phyloP scores from a whole-genome alignment of 2,113 vertebrate genomes.

The Engraulis encrasicolus region DNA sequence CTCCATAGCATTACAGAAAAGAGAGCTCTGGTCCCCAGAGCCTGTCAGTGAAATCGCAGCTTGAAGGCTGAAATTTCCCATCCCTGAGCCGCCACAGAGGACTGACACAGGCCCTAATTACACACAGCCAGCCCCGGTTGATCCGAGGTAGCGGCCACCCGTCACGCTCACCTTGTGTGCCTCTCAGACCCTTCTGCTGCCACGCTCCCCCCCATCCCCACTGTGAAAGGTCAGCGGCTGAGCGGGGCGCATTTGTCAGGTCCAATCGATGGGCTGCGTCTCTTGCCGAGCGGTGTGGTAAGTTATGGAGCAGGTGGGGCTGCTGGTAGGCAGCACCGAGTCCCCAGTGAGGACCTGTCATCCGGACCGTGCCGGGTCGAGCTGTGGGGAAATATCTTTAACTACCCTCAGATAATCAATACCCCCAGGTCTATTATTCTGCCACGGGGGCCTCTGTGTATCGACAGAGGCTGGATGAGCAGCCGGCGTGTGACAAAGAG shows the following conservation, averaged over 20 bases:
- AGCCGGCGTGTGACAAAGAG: conserved; percentile 81
- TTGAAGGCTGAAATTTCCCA: conserved; percentile 26
- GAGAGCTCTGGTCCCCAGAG: background rate
- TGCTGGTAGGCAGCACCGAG: conserved; percentile 36
- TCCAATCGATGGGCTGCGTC: conserved; percentile 77
- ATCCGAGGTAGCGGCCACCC: conserved; percentile 33
- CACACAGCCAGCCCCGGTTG: conserved; percentile 11
- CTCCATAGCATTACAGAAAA: background rate
- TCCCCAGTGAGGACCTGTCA: conserved; percentile 52
- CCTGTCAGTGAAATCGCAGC: conserved; percentile 4
- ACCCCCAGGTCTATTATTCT: conserved; percentile 80
- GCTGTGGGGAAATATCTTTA: conserved; percentile 80
- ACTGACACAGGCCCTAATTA: conserved; percentile 35
- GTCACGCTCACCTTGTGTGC: conserved; percentile 47
- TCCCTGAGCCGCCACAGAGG: background rate
- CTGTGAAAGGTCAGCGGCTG: conserved; percentile 74
- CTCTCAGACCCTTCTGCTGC: conserved; percentile 46
- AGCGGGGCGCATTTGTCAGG: conserved; percentile 69
- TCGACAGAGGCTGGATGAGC: conserved; percentile 68
- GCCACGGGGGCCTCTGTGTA: conserved; percentile 66
- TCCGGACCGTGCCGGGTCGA: conserved; percentile 30
- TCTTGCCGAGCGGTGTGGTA: conserved; percentile 80
- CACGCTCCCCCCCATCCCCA: conserved; percentile 37
- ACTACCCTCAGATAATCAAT: conserved; percentile 84
- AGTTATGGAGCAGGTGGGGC: conserved; percentile 74